phyloP scores from a whole-genome alignment of 2,888 invertebrate genomes.

The Cataglyphis rosenhaueri region DNA sequence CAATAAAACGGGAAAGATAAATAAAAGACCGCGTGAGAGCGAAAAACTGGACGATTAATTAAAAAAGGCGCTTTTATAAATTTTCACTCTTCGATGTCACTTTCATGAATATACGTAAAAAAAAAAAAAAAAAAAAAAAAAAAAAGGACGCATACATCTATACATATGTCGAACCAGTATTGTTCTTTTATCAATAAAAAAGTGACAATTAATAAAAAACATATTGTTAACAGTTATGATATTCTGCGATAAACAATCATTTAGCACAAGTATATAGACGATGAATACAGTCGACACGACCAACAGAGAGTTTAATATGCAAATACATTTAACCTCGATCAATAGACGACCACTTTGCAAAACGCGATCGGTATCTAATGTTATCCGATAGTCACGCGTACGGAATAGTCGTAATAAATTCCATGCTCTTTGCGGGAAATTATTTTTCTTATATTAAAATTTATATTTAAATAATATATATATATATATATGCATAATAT shows the following conservation, averaged over 20 bases:
- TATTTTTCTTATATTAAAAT: background rate
- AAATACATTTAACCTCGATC: conserved; percentile 39
- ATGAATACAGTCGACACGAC: background rate
- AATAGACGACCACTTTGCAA: conserved; percentile 25
- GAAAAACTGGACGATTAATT: conserved; percentile 23
- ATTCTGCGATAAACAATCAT: conserved; percentile 37
- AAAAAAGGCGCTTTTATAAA: conserved; percentile 36
- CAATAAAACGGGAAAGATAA: conserved; percentile 31
- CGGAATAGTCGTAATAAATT: background rate
- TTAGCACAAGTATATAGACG: background rate
- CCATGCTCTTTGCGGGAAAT: background rate
- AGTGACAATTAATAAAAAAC: conserved; percentile 26
- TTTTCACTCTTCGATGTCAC: conserved; percentile 14
- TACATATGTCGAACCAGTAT: conserved; percentile 18
- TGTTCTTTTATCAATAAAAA: conserved; percentile 35
- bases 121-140: background rate
- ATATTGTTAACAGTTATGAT: conserved; percentile 26
- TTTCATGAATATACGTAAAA: conserved; percentile 18
- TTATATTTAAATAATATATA: background rate
- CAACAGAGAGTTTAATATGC: background rate
- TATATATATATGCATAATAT: too few relatives aligned
- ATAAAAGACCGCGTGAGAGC: conserved; percentile 4
- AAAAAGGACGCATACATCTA: conserved; percentile 19
- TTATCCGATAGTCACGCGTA: too few relatives aligned
- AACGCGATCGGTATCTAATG: conserved; percentile 23